Evolutionary conservation across 92 coral and sea anemone genomes (phyloP), one percentile per base, ranked within the genome.

Genomic region (Isaurus tuberculatus): DNA sequence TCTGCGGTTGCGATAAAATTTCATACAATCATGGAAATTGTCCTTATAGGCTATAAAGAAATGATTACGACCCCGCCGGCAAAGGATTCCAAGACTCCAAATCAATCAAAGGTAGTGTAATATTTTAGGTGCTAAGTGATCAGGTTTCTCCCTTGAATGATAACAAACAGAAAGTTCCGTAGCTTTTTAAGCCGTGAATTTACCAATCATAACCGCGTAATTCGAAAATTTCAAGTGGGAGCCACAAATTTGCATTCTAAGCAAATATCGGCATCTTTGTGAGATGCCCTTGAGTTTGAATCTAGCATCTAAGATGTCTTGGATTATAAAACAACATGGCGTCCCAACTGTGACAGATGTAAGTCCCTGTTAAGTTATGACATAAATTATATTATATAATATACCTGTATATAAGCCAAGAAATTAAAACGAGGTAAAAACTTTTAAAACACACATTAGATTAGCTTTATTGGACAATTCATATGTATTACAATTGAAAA

Each of bases 61-160:
- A 77, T 77, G 82, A 77, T 77, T n/a, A 77, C 70, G 25, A 77
- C 70, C 51, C 82, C 82, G 70, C 82, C 82, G 60, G 60, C 49
- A 30, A 77, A 77, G 51, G 82, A 77, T 60, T 65, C 49, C 4
- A 77, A 77, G 51, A 8, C 53, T 51, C 82, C 22, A 1, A 25
- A 25, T 17, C 81, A 77, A 17, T 22, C 19, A 5, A 75, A 77
- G 82, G 69, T 77, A 60, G 20, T 37, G 23, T 51, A 70, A 72
- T 44, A 14, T n/a, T 77, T 75, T 34, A 8, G 34, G 33, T 34
- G 43, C 57, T 34, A 19, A 11, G 30, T 30, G 22, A 34, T 77
- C 46, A 51, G 49, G 27, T 25, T 48, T 42, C 13, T 3, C 31
- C 20, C 9, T 22, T 42, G 48, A 10, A 17, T 70, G 32, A 70